Evolutionary conservation across 2,113 vertebrate genomes (phyloP).

Genomic region (Chloropsis hardwickii): DNA sequence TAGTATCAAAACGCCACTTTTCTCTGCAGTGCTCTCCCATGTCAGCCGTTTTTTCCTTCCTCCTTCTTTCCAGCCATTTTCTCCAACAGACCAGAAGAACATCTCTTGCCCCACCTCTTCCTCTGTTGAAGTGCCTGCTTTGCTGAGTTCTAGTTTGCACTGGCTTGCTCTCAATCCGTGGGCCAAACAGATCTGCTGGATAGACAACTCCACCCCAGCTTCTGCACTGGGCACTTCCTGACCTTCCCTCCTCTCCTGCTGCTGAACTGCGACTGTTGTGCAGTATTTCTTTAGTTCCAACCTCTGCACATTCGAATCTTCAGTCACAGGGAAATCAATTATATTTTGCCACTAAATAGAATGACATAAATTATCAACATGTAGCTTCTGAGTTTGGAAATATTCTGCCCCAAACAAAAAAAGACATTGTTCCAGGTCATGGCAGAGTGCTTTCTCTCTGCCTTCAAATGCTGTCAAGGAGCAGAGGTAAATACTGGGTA

Average conservation of each 20-base stretch:
- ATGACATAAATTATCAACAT: not conserved
- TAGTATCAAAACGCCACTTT: accelerated
- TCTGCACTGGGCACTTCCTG: not conserved
- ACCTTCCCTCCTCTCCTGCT: not conserved
- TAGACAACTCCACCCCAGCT: not conserved
- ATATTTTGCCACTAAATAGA: not conserved
- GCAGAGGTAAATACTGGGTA: not conserved
- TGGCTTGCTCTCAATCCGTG: not conserved
- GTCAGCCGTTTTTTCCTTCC: not conserved
- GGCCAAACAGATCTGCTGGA: not conserved
- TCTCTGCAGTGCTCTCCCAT: not conserved
- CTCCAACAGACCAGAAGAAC: not conserved
- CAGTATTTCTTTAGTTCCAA: not conserved
- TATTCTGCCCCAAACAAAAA: not conserved
- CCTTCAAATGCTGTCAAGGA: not conserved
- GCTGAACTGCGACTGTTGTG: not conserved
- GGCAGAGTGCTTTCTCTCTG: not conserved
- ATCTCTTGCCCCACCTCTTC: not conserved
- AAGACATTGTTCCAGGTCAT: not conserved
- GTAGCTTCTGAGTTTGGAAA: not conserved
- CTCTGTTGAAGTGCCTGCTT: not conserved
- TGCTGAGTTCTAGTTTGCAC: not conserved
- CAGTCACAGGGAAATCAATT: not conserved
- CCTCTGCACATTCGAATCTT: not conserved
- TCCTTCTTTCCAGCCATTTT: not conserved